These are phyloP conservation scores for Campylomormyrus tamandua DNA, from an alignment of 2,113 vertebrate species.

Conservation along the genomic window DNA sequence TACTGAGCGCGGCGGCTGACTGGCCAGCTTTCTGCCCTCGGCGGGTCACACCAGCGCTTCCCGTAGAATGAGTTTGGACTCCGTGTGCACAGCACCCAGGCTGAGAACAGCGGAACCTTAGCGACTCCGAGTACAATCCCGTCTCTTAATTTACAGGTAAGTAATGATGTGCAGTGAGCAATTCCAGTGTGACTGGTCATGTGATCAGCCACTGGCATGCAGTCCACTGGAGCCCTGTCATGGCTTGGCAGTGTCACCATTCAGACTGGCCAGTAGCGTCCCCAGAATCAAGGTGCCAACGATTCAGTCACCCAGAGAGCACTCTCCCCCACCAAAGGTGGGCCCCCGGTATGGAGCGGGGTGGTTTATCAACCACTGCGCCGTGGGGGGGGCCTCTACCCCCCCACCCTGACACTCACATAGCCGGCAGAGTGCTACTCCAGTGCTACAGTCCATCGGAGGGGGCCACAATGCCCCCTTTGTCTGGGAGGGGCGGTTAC, in stretches of 20 bases:
- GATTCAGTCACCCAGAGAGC: background rate
- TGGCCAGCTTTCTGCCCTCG: background rate
- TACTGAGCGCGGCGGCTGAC: background rate
- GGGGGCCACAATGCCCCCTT: slow-evolving; percentile 28
- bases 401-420: background rate
- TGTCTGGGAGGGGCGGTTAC: slow-evolving; percentile 26
- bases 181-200: background rate
- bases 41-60: background rate
- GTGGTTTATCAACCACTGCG: background rate
- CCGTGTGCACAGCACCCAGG: background rate
- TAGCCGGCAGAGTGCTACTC: slow-evolving; percentile 17
- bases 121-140: background rate
- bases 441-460: background rate
- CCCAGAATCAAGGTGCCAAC: background rate
- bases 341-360: background rate
- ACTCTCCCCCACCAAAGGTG: background rate
- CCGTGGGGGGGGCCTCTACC: background rate
- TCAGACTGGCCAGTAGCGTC: background rate
- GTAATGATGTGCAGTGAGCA: background rate
- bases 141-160: background rate
- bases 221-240: background rate
- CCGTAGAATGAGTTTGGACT: background rate
- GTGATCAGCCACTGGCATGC: background rate
- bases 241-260: background rate
- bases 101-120: background rate